phyloP scores from a whole-genome alignment of 2,888 invertebrate genomes.

The Helleia helle region DNA sequence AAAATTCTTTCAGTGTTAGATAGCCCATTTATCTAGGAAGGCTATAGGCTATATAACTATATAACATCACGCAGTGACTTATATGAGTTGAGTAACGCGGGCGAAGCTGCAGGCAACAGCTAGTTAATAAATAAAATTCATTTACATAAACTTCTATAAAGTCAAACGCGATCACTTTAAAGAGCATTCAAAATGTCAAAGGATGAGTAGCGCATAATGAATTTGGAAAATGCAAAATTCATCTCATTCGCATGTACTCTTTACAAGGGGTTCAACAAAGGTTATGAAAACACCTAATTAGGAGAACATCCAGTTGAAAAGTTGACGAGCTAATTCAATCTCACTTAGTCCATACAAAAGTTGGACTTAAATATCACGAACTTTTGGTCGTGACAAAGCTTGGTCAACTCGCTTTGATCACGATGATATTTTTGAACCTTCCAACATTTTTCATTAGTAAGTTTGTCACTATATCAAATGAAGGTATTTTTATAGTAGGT shows the following conservation, averaged over 20 bases:
- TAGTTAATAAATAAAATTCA: too few relatives aligned
- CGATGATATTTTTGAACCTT: too few relatives aligned
- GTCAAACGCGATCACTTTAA: not conserved
- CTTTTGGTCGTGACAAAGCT: conserved; percentile 29
- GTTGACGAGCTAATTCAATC: conserved; percentile 28
- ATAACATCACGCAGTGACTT: too few relatives aligned
- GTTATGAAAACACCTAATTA: conserved; percentile 26
- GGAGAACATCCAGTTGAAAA: conserved; percentile 23
- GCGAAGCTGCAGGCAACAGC: too few relatives aligned
- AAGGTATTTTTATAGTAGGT: too few relatives aligned
- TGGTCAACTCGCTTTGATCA: conserved; percentile 26
- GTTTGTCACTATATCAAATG: too few relatives aligned
- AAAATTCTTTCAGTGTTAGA: too few relatives aligned
- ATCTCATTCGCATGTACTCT: not conserved
- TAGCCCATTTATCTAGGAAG: too few relatives aligned
- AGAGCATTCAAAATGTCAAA: not conserved
- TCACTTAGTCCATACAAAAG: conserved; percentile 22
- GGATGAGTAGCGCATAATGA: not conserved
- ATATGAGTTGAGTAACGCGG: too few relatives aligned
- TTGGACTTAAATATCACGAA: conserved; percentile 29
- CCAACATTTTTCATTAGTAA: too few relatives aligned
- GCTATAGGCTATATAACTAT: too few relatives aligned
- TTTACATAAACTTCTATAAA: too few relatives aligned
- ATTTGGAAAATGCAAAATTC: not conserved
- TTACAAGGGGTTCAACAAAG: conserved; percentile 2